Base-by-base conservation (phyloP, 2,888 invertebrate species). In the Eupithecia insigniata region DNA sequence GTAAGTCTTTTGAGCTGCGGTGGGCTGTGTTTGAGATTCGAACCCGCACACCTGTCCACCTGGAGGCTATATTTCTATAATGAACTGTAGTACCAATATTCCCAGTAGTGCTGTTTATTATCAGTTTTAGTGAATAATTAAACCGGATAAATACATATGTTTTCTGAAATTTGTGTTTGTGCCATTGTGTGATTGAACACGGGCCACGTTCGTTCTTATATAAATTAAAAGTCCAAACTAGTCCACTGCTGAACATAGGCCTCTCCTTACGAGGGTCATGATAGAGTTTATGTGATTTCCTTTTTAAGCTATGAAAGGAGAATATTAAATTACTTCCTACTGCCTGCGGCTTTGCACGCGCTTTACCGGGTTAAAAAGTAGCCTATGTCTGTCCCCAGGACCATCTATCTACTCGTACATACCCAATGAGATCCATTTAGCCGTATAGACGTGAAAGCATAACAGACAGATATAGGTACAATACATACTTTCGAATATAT, bases 1-100 rank as follows among this genome's bases (percentile, higher is more conserved):
- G 46, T n/a, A n/a, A 70, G 71, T 70, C 72, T 70, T 67, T 72
- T 51, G 69, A 58, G 18, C 51, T n/a, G 39, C 16, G 62, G 60
- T 51, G 34, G n/a, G 6, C 28, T 22, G 51, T 51, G 66, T 51
- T 66, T 66, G 51, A 46, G 66, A 30, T 66, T 51, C 30, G 55
- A 55, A 55, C 55, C 55, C 55, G 55, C 26, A 55, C 51, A 22
- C 26, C 55, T 55, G 55, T 14, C 26, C 22, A 55, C 55, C 55
- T 55, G 55, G 12, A 55, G n/a, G 12, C 26, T 55, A 55, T 46
- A n/a, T 39, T 39, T 1, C 39, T 39, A 16, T 26, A 55, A 55
- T 55, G 22, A 55, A 55, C 55, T 26, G 26, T 26, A 55, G 26
- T 55, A 2, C 26, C 55, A 12, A 26, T 55, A 14, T 22, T 22